phyloP scores from a whole-genome alignment of 2,888 invertebrate species.

The Carcina quercana region DNA sequence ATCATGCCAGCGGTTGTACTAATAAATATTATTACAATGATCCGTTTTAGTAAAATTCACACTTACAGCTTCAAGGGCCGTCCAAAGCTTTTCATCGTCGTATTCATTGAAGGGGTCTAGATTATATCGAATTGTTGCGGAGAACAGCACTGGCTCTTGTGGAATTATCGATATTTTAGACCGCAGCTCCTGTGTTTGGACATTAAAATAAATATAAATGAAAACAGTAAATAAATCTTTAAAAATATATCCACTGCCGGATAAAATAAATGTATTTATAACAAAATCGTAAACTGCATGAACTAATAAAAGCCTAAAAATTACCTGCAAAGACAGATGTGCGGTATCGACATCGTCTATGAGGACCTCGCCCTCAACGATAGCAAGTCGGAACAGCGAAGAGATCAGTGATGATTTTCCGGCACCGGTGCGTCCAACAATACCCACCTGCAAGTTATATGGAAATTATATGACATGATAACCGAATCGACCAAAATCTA shows the following conservation, averaged over 20 bases:
- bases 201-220: no score
- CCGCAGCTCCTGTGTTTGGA: slow-evolving; percentile 75
- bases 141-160: slow-evolving; percentile 85
- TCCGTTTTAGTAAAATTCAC: no score
- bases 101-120: slow-evolving; percentile 84
- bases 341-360: slow-evolving; percentile 79
- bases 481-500: no score
- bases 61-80: slow-evolving; percentile 80
- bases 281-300: no score
- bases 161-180: slow-evolving; percentile 83
- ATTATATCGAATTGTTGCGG: slow-evolving; percentile 82
- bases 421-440: slow-evolving; percentile 89
- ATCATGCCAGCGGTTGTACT: neutral
- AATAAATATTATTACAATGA: no score
- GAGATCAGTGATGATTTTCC: slow-evolving; percentile 87
- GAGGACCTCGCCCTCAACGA: slow-evolving; percentile 79
- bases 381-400: slow-evolving; percentile 84
- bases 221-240: no score
- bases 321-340: slow-evolving; percentile 48
- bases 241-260: no score
- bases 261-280: no score
- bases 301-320: neutral
- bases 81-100: slow-evolving; percentile 80
- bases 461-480: no score
- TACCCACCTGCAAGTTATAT: slow-evolving; percentile 78